phyloP scores from a whole-genome alignment of 2,888 invertebrate genomes.

The Dermolepida albohirtum region DNA sequence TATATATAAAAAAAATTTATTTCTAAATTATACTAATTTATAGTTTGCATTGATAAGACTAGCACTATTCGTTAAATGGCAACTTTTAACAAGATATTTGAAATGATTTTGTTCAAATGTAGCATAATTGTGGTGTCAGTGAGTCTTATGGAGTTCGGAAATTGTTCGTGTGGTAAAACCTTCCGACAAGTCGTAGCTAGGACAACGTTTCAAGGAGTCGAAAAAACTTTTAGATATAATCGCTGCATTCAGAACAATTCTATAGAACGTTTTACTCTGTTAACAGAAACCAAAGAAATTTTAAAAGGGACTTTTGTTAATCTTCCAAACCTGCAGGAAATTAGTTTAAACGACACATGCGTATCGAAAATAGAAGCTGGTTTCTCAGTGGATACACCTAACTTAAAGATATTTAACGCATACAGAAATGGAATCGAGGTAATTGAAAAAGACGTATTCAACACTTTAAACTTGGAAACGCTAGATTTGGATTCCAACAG shows the following conservation, averaged over 20 bases:
- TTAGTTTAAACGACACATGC: constrained; percentile 5
- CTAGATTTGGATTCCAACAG: constrained; percentile 9
- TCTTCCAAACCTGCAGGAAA: background rate
- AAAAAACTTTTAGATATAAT: background rate
- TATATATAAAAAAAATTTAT: too few relatives aligned
- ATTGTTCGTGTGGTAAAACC: background rate
- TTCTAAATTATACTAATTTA: too few relatives aligned
- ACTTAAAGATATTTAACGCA: constrained; percentile 13
- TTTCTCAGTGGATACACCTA: background rate
- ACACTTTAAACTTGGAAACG: background rate
- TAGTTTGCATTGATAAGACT: too few relatives aligned
- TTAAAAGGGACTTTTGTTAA: constrained; percentile 10
- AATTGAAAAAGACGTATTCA: constrained; percentile 6
- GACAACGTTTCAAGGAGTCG: background rate
- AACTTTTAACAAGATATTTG: too few relatives aligned
- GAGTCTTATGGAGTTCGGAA: background rate
- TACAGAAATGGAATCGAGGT: constrained; percentile 1
- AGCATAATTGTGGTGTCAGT: background rate
- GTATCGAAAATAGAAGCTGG: constrained; percentile 1
- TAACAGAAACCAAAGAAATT: background rate
- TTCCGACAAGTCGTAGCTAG: background rate
- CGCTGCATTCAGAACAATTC: constrained; percentile 5
- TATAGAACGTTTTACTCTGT: background rate
- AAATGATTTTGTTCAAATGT: too few relatives aligned
- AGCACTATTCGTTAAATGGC: too few relatives aligned